Percentiles rank a stretch among this genome's conserved stretches.
These are phyloP conservation scores for Setipinna tenuifilis DNA, from an alignment of 2,797 vertebrate genomes.

Conservation along the genomic window DNA sequence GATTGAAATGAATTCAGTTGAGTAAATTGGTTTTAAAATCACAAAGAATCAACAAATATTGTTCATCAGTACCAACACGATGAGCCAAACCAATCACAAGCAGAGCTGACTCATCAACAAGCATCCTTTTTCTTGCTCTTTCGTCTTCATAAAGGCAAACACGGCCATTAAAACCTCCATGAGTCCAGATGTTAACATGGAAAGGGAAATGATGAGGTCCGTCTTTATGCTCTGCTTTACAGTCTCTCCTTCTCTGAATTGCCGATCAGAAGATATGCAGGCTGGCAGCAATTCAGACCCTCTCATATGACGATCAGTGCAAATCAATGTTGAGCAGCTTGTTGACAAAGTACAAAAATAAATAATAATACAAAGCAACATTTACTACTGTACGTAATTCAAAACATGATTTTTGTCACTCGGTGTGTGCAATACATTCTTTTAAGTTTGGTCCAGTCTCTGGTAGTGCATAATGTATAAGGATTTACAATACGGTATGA, in stretches of 20 bases:
- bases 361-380: slow-evolving; percentile 2
- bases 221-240: neutral
- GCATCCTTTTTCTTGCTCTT: neutral
- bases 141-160: slow-evolving; percentile 7
- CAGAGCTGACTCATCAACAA: neutral
- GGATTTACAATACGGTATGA: slow-evolving; percentile 47
- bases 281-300: neutral
- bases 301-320: slow-evolving; percentile 36
- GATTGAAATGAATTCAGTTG: neutral
- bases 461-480: slow-evolving; percentile 60
- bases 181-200: neutral
- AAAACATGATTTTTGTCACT: slow-evolving; percentile 42
- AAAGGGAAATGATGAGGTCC: neutral
- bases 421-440: slow-evolving; percentile 53
- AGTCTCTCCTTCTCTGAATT: neutral
- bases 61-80: neutral
- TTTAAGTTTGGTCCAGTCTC: slow-evolving; percentile 46
- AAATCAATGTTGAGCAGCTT: slow-evolving; percentile 45
- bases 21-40: neutral
- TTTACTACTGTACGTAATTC: neutral
- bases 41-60: neutral
- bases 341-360: slow-evolving; percentile 26
- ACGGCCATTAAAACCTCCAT: neutral
- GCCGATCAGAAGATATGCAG: neutral
- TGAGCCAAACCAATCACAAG: neutral